Percentiles rank a stretch among this genome's conserved stretches.
These are phyloP conservation scores for Helobdella robusta DNA, from an alignment of 2,888 invertebrate genomes.

Conservation along the genomic window DNA sequence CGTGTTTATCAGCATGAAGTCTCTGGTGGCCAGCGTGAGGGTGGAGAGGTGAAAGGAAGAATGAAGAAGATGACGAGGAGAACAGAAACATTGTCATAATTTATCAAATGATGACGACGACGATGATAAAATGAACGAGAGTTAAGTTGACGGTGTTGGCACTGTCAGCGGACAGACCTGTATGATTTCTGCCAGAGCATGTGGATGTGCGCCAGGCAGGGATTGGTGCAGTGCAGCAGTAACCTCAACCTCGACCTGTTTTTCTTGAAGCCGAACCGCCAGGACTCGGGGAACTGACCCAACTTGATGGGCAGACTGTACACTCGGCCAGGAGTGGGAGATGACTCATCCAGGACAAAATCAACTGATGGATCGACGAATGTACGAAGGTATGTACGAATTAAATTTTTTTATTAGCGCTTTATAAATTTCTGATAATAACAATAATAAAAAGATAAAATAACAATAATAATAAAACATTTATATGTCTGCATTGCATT, in stretches of 20 bases:
- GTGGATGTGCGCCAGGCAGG: constrained; percentile 21
- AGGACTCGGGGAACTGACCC: background rate
- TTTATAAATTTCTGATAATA: background rate
- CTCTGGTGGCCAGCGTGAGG: too few relatives aligned
- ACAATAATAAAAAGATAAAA: background rate
- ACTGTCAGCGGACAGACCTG: constrained; percentile 3
- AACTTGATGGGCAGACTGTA: constrained; percentile 19
- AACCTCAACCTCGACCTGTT: constrained; percentile 11
- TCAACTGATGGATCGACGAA: constrained; percentile 16
- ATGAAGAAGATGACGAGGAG: too few relatives aligned
- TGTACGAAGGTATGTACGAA: too few relatives aligned
- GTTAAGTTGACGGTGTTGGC: background rate
- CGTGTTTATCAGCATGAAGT: constrained; percentile 16
- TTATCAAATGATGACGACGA: too few relatives aligned
- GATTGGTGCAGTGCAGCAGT: constrained; percentile 20
- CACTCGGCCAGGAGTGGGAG: background rate
- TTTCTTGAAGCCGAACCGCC: background rate
- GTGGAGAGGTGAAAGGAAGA: too few relatives aligned
- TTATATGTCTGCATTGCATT: too few relatives aligned
- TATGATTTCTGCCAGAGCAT: constrained; percentile 20
- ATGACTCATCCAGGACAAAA: constrained; percentile 18
- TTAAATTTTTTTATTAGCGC: too few relatives aligned
- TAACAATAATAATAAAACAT: background rate
- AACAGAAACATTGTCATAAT: too few relatives aligned
- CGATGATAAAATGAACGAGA: too few relatives aligned